Percentiles rank a stretch among this genome's conserved stretches.
Conservation (phyloP, 2,888 invertebrate species). For the Spilarctia lutea region DNA sequence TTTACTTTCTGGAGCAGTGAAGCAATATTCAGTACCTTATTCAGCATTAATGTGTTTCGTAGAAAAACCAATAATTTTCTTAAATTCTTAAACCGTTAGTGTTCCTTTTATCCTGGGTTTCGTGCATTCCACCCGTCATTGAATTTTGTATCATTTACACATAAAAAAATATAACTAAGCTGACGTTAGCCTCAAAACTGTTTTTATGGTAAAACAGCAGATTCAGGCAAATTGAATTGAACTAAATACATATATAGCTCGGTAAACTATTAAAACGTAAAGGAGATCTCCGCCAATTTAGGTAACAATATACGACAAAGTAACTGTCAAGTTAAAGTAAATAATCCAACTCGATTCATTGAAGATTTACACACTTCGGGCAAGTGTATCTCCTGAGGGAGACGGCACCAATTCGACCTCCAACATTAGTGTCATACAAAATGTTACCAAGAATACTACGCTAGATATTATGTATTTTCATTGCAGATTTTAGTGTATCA, state of each 20-base stretch:
- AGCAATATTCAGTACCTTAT: not conserved
- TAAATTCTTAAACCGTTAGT: too few species aligned
- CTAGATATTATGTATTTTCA: not conserved
- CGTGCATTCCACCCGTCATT: too few species aligned
- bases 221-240: not conserved
- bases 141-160: too few species aligned
- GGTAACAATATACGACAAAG: not conserved
- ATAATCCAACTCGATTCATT: not conserved
- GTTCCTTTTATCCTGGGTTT: too few species aligned
- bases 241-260: not conserved
- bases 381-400: not conserved
- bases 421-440: not conserved
- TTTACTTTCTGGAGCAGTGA: not conserved
- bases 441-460: not conserved
- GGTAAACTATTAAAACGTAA: not conserved
- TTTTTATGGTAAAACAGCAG: not conserved
- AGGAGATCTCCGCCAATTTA: not conserved
- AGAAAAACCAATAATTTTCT: not conserved
- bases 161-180: too few species aligned
- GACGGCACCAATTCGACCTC: not conserved
- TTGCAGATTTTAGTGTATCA: not conserved
- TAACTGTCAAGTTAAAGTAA: not conserved
- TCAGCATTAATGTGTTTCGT: not conserved
- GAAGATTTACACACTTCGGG: slow-evolving; percentile 8
- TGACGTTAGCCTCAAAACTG: too few species aligned